Evolutionary conservation across 2,797 vertebrate genomes (phyloP), one percentile per base, ranked within the genome.

Genomic region (Limosa lapponica): DNA sequence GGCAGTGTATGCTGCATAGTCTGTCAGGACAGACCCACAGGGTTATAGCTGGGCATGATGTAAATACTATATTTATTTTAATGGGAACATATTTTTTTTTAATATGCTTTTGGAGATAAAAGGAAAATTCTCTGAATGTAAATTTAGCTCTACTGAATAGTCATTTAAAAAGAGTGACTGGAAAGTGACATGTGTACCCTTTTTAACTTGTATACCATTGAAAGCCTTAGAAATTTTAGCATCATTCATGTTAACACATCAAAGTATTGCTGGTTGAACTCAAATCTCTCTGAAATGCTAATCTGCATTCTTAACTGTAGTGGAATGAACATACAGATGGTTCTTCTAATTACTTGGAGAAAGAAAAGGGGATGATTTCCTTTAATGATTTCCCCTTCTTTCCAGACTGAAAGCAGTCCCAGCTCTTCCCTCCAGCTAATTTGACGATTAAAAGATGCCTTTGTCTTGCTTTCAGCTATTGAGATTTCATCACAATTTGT

Each of bases 261-360:
- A 97, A 97, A 97, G 96, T 97, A 87, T 84, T 90, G 55, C 80
- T 95, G 80, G 87, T 24, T 97, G 80, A 93, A 95, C 95, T 95
- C 86, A 95, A 84, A 94, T 87, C 93, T 96, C 92, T 97, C 94
- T 97, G 96, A 96, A 96, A 95, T 96, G 96, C 91, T 96, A 97
- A 97, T 97, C 85, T 87, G 77, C 72, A 90, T 64, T 77, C 87
- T 92, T 93, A 90, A 83, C 94, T 92, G 92, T 89, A 90, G 83
- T 84, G 89, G 81, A 92, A 93, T 94, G 95, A 96, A 95, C 87
- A 94, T 94, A 94, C 95, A 93, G 92, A 96, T 93, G 91, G 95
- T 97, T 95, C 94, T 94, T 97, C 93, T 94, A 94, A 96, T 96
- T 96, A 92, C 95, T 96, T 78, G 79, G 64, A 92, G 51, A 91